Evolutionary conservation across 2,797 vertebrate species (phyloP), one percentile per base, ranked within the genome.

Genomic region (Falco naumanni): DNA sequence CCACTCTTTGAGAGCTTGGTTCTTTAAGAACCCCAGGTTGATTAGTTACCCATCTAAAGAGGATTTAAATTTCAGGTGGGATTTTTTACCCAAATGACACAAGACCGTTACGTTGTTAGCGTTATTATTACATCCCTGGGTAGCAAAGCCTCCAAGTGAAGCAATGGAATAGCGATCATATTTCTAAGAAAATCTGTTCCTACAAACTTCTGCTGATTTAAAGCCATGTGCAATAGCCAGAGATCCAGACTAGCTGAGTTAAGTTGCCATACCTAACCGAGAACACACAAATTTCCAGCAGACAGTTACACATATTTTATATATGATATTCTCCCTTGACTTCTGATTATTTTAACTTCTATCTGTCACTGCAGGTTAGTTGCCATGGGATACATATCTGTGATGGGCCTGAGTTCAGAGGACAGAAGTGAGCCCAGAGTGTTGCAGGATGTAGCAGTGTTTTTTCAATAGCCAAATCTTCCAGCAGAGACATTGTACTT

Each of bases 291-390:
- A 54, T 26, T 90, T 89, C 81, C 88, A 93, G 41, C 43, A 82
- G 66, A 54, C 50, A 60, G n/a, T 39, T 81, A 54, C 25, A 50
- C 61, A 20, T 69, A 48, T 81, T 95, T 94, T 33, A 51, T 41
- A 28, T 47, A n/a, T 24, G n/a, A 47, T 82, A 79, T 66, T 93
- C 41, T 84, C 34, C 61, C n/a, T 80, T 79, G 47, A 31, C 29
- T 91, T 84, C 20, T 51, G 15, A 72, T n/a, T 87, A 22, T 50
- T 86, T 90, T 83, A 64, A 68, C 65, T 24, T 94, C 39, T 93
- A 14, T 41, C 28, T 89, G 22, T 59, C 48, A 37, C 60, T 78
- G 45, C n/a, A 83, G n/a, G 28, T 92, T 87, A 83, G 84, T 57
- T 96, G 87, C 84, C 53, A 59, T 22, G 63, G 74, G 92, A 84